Evolutionary conservation across 2,888 invertebrate genomes (phyloP).

Genomic region (Nesidiocoris tenuis): DNA sequence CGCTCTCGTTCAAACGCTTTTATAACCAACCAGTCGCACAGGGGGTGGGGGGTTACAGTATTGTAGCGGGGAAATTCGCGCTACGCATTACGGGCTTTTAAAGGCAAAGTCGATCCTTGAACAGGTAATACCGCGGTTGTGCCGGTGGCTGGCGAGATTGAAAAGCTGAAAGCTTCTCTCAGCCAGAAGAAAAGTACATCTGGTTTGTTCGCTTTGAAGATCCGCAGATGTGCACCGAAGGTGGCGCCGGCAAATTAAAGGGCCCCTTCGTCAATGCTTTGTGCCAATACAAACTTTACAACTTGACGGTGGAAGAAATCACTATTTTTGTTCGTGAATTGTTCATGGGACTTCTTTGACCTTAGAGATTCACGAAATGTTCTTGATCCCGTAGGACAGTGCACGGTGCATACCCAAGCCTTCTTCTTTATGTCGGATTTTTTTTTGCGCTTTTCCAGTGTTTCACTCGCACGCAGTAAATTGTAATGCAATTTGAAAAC

Average conservation of each 20-base stretch:
- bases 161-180: not conserved
- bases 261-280: not conserved
- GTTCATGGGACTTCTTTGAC: too few relatives aligned
- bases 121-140: not conserved
- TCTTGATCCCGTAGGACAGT: too few relatives aligned
- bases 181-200: not conserved
- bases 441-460: too few relatives aligned
- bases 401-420: too few relatives aligned
- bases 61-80: not conserved
- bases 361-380: too few relatives aligned
- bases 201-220: not conserved
- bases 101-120: not conserved
- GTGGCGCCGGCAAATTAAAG: not conserved
- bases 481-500: too few relatives aligned
- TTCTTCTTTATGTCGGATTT: too few relatives aligned
- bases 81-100: not conserved
- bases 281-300: not conserved
- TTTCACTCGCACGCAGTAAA: too few relatives aligned
- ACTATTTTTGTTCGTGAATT: too few relatives aligned
- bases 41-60: too few relatives aligned
- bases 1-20: not conserved
- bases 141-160: not conserved
- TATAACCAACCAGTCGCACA: not conserved
- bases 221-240: not conserved
- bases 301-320: too few relatives aligned